Base-by-base conservation (phyloP, 1,140 invertebrate species). In the Nomia melanderi region DNA sequence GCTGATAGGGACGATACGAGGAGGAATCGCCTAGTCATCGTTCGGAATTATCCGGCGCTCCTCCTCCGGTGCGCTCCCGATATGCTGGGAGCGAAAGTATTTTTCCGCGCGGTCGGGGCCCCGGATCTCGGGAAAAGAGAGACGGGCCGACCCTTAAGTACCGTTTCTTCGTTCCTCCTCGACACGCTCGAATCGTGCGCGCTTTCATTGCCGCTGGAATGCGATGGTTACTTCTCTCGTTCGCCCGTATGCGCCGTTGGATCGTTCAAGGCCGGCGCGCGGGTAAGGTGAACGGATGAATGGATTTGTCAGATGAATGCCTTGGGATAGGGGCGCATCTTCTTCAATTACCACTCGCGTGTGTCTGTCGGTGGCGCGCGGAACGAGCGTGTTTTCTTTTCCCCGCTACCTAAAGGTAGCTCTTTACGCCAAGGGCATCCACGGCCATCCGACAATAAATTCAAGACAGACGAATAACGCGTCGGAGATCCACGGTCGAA, bases 141-240 rank as follows among this genome's bases (percentile, higher is more conserved):
- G 36, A 41, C 20, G 5, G 41, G 27, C 11, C 12, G 54, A 36
- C 56, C 62, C 79, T 72, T 47, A 53, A 73, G 79, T 78, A 63
- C 67, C 67, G 67, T 77, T 82, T 29, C 65, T 77, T 50, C 27
- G 36, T 39, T 50, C 53, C 47, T 77, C 44, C 50, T 50, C 67
- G 53, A 67, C 44, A 20, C 72, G 47, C 36, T 56, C 78, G 71
- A 41, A 56, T n/a, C 54, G 31, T 54, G 31, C 41, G 20, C 62
- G 31, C 36, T 39, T 57, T 71, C 70, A 39, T 82, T 83, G 65
- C 29, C 44, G 25, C 1, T 65, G 71, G 67, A 50, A 82, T 78
- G 76, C 63, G 53, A 78, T 83, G 80, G 60, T 82, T 83, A 74
- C 71, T 81, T 69, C 75, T 72, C 79, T 73, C 71, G 66, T 44